phyloP scores from a whole-genome alignment of 1,140 invertebrate species.

The Drosophila arizonae region DNA sequence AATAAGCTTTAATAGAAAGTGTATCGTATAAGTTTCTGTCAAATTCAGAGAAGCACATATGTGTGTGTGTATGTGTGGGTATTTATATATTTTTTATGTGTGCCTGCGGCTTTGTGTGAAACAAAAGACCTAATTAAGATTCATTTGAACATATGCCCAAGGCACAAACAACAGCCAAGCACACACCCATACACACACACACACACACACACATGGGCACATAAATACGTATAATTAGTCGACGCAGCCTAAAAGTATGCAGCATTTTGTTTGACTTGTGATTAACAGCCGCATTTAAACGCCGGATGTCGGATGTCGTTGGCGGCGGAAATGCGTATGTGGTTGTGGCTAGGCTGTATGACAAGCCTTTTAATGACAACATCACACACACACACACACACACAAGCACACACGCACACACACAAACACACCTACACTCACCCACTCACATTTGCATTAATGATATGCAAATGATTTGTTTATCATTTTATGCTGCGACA shows the following conservation, averaged over 20 bases:
- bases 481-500: constrained; percentile 62
- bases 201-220: constrained; percentile 5
- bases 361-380: constrained; percentile 65
- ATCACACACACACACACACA: constrained; percentile 17
- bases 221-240: constrained; percentile 61
- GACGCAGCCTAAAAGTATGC: constrained; percentile 59
- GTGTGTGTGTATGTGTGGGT: not conserved
- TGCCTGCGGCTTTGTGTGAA: constrained; percentile 44
- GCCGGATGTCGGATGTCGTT: constrained; percentile 19
- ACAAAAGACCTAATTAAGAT: constrained; percentile 55
- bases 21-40: constrained; percentile 21
- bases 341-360: constrained; percentile 28
- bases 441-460: constrained; percentile 66
- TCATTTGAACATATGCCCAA: constrained; percentile 45
- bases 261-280: constrained; percentile 69
- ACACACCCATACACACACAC: constrained; percentile 7
- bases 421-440: not conserved
- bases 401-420: constrained; percentile 8
- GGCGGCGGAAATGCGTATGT: constrained; percentile 9
- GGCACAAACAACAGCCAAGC: constrained; percentile 9
- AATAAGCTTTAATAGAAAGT: constrained; percentile 31
- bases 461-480: constrained; percentile 77
- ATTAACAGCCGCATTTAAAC: constrained; percentile 63
- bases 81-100: constrained; percentile 19
- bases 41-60: not conserved